Base-by-base conservation (phyloP, 2,888 invertebrate species). In the Eilema caniola region DNA sequence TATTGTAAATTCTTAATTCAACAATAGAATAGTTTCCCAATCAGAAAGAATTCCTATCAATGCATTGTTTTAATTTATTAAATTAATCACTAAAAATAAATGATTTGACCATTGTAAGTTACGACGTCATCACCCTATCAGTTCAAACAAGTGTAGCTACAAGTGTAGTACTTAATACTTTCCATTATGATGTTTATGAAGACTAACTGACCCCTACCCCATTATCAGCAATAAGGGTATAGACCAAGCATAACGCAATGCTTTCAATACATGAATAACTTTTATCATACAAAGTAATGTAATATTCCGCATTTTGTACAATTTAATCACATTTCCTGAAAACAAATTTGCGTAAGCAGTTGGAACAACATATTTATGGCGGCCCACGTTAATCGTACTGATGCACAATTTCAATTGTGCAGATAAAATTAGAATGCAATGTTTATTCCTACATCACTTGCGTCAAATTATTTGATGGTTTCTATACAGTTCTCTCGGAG, bases 341-440 rank as follows among this genome's bases (percentile, higher is more conserved):
- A 63, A 64, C 37, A 25, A 67, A 66, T 64, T 53, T 61, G 24
- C 65, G 37, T 63, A 59, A 59, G 16, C 63, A n/a, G 57, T 37
- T 57, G 57, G 24, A 73, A 75, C 69, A 72, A 69, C 71, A 66
- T 69, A 23, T 72, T 70, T 72, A 81, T 71, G 63, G 61, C 69
- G 37, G 57, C 75, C 77, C 71, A 77, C 82, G 77, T 70, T 73
- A 71, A 64, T 33, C 68, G 72, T 60, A 66, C 68, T 62, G 71
- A 63, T 75, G 64, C 47, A 72, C 73, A 60, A 71, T 70, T 82
- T 74, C 73, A 75, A 79, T 79, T 71, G 74, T 70, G 56, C 61
- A 64, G 72, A 73, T 75, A 63, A 65, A 75, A 77, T 77, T 77
- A 77, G 72, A 70, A 70, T 72, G 62, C 59, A 64, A 28, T 69